A percentile compares a stretch with the other conserved stretches of the same genome.
phyloP scores from a whole-genome alignment of 2,888 invertebrate species.

The Plagodis dolabraria region DNA sequence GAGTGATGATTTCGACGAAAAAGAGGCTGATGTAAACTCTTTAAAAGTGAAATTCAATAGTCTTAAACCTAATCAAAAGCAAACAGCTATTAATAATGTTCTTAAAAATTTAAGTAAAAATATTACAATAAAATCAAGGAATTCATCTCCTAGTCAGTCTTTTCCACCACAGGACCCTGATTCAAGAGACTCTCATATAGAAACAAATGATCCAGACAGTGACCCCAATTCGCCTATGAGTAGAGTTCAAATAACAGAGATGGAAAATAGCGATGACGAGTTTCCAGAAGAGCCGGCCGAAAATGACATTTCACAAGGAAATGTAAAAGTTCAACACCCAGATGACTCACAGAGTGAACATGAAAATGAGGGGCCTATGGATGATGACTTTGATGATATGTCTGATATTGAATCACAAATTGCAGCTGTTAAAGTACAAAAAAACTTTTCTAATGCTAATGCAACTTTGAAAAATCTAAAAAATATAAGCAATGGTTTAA shows the following conservation, averaged over 20 bases:
- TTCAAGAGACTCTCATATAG: conserved; percentile 41
- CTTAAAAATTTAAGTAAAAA: conserved; percentile 67
- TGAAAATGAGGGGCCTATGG: conserved; percentile 48
- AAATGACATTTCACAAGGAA: conserved; percentile 35
- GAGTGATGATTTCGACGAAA: conserved; percentile 32
- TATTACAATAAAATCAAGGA: conserved; percentile 68
- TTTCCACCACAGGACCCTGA: conserved; percentile 41
- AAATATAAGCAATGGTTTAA: conserved; percentile 61
- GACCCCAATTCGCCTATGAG: conserved; percentile 52
- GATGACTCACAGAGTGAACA: conserved; percentile 55
- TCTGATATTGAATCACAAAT: conserved; percentile 56
- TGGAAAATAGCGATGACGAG: conserved; percentile 54
- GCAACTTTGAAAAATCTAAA: conserved; percentile 54
- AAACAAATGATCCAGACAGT: conserved; percentile 42
- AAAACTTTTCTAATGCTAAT: conserved; percentile 35
- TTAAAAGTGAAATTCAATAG: conserved; percentile 12
- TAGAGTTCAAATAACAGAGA: conserved; percentile 67
- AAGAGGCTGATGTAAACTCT: conserved; percentile 25
- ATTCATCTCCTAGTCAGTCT: conserved; percentile 50
- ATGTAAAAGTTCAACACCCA: conserved; percentile 60
- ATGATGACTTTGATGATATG: conserved; percentile 40
- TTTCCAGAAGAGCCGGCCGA: conserved; percentile 39
- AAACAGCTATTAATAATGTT: conserved; percentile 54
- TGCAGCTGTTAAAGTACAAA: conserved; percentile 49
- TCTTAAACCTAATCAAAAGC: conserved; percentile 41